Conservation (phyloP, 2,113 vertebrate species). For the Fukomys damarensis region DNA sequence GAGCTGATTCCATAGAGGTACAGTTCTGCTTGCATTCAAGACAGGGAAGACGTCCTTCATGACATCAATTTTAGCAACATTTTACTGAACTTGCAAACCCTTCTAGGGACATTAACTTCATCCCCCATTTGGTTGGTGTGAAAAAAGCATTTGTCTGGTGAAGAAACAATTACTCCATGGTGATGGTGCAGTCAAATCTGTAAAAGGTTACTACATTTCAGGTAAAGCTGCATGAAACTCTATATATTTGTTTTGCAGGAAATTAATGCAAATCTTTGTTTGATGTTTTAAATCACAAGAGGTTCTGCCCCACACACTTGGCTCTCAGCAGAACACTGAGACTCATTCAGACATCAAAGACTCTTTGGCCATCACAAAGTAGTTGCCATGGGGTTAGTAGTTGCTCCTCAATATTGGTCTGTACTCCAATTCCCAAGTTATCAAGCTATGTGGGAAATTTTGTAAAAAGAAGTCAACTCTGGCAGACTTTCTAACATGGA, state of each 20-base stretch:
- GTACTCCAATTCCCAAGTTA: constrained; percentile 21
- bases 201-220: constrained; percentile 79
- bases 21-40: background rate
- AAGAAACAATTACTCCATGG: constrained; percentile 61
- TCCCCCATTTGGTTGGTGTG: constrained; percentile 37
- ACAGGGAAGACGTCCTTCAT: background rate
- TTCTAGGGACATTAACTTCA: constrained; percentile 67
- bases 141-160: too few species aligned
- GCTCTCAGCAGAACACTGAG: constrained; percentile 47
- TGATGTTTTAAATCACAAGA: constrained; percentile 71
- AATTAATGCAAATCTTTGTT: constrained; percentile 77
- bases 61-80: constrained; percentile 55
- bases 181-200: constrained; percentile 58
- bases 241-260: constrained; percentile 68
- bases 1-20: background rate
- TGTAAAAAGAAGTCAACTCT: constrained; percentile 33
- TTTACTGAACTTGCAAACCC: constrained; percentile 47
- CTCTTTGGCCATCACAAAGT: constrained; percentile 60
- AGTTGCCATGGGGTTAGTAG: constrained; percentile 63
- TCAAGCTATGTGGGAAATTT: constrained; percentile 27
- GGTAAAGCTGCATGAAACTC: constrained; percentile 73
- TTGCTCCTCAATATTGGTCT: constrained; percentile 41
- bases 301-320: constrained; percentile 67
- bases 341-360: constrained; percentile 68
- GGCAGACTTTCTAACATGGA: background rate